phyloP scores from a whole-genome alignment of 2,113 vertebrate genomes.

The Tenrec ecaudatus region DNA sequence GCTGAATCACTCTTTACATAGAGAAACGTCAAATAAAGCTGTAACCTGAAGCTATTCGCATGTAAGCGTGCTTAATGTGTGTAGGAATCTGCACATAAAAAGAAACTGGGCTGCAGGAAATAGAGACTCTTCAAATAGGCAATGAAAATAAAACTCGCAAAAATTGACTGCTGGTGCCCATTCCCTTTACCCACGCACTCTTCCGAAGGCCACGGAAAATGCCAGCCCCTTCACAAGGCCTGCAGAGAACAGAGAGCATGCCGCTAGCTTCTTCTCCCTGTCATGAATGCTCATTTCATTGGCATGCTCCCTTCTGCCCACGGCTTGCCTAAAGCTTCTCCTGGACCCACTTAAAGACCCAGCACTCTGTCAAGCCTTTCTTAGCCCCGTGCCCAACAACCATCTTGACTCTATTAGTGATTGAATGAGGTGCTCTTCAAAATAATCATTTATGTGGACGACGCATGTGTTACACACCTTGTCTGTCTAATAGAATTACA shows the following conservation, averaged over 20 bases:
- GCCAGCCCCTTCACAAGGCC: constrained; percentile 18
- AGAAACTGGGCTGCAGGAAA: constrained; percentile 82
- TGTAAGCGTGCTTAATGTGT: constrained; percentile 79
- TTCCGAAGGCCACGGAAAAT: background rate
- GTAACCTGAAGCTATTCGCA: constrained; percentile 84
- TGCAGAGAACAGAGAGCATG: background rate
- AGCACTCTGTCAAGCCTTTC: background rate
- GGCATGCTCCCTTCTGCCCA: constrained; percentile 17
- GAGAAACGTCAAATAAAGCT: constrained; percentile 84
- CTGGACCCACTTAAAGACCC: background rate
- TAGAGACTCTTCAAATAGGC: constrained; percentile 74
- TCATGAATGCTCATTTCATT: background rate
- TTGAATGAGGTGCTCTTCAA: background rate
- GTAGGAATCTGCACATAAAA: constrained; percentile 79
- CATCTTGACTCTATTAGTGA: background rate
- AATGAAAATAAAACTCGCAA: constrained; percentile 77
- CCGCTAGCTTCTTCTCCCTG: fast-evolving
- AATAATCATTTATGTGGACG: constrained; percentile 25
- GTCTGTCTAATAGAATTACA: background rate
- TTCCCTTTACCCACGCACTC: background rate
- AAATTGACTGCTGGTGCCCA: constrained; percentile 17
- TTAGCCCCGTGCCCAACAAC: background rate
- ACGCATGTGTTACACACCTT: background rate
- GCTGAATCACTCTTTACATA: constrained; percentile 82
- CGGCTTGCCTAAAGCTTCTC: background rate